phyloP scores from a whole-genome alignment of 2,113 vertebrate species.

The Xenus cinereus region DNA sequence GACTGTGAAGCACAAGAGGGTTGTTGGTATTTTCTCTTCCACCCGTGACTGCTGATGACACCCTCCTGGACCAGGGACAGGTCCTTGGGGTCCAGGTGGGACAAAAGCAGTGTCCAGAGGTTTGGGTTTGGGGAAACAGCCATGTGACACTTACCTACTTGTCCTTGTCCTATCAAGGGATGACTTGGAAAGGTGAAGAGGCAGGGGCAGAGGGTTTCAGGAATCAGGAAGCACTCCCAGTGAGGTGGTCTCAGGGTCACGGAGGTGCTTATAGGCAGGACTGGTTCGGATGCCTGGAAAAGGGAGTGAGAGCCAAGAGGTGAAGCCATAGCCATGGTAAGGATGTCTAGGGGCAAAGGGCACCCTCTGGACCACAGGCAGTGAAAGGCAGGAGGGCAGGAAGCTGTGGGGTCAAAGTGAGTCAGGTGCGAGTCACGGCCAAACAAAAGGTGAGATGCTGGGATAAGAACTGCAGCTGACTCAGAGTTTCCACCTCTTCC shows the following conservation, averaged over 20 bases:
- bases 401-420: constrained; percentile 42
- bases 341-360: neutral
- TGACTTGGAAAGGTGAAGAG: neutral
- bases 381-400: constrained; percentile 39
- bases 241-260: neutral
- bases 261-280: neutral
- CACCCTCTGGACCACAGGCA: neutral
- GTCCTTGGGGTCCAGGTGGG: neutral
- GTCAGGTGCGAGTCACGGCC: constrained; percentile 13
- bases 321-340: neutral
- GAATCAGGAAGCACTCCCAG: neutral
- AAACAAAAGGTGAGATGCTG: constrained; percentile 43
- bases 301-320: neutral
- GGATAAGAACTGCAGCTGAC: constrained; percentile 17
- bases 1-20: neutral
- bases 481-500: constrained; percentile 53
- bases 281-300: neutral
- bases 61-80: neutral
- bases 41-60: neutral
- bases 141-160: neutral
- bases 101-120: neutral
- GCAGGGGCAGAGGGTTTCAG: neutral
- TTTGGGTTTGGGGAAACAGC: neutral
- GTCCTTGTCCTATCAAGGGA: neutral
- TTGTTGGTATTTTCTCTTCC: neutral